Conservation (phyloP, 2,797 vertebrate genomes). For the Halcyon badia region DNA sequence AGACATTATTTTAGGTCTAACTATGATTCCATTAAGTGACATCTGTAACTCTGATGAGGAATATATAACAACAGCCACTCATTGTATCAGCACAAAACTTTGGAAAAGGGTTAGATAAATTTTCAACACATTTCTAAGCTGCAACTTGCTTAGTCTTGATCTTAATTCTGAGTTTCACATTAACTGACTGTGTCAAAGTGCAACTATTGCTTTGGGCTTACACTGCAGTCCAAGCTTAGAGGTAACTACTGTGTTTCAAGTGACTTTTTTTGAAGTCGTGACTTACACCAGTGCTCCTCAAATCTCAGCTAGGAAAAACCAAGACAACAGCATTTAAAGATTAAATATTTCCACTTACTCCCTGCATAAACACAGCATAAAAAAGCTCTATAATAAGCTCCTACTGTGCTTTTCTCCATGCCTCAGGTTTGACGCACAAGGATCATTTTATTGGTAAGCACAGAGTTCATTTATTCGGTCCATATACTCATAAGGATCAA, state of each 20-base stretch:
- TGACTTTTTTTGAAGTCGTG: neutral
- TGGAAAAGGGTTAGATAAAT: neutral
- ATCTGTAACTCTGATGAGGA: neutral
- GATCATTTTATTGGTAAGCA: neutral
- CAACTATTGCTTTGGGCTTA: neutral
- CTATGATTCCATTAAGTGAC: neutral
- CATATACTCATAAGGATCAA: neutral
- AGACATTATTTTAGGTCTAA: neutral
- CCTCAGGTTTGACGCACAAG: neutral
- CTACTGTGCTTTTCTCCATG: neutral
- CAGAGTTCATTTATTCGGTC: neutral
- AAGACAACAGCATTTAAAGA: neutral
- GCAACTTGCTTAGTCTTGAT: neutral
- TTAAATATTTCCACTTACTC: neutral
- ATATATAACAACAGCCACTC: neutral
- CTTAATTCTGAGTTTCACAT: neutral
- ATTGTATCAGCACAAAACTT: neutral
- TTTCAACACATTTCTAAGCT: neutral
- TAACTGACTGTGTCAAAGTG: neutral
- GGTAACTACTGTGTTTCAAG: neutral
- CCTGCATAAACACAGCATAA: neutral
- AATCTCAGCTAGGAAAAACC: neutral
- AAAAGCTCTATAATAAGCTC: neutral
- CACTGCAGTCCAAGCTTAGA: neutral
- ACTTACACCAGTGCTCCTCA: neutral